Base-by-base conservation (phyloP, 2,113 vertebrate species). In the Tetrao urogallus region DNA sequence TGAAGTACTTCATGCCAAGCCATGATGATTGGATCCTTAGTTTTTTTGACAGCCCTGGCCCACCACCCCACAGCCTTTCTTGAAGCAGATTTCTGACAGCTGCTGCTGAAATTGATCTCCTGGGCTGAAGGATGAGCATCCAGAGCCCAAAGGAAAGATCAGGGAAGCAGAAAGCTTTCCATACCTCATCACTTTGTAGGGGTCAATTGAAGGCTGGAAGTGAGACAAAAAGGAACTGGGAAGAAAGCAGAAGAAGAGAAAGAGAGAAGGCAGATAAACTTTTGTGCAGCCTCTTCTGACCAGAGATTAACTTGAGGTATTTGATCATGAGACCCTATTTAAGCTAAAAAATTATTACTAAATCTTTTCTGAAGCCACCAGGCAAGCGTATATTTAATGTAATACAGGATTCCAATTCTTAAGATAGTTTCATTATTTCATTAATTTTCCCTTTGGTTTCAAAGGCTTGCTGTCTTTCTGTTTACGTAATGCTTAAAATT, bases 361-460 rank as follows among this genome's bases (percentile, higher is more conserved):
- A 84, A 52, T 76, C 30, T 48, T 89, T 75, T 40, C 34, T 30
- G 38, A 65, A 57, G 18, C 30, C 48, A 9, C 22, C 28, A 50
- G 18, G 30, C 34, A 84, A 65, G 6, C 0, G 0, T 38, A 6
- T 63, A 14, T 43, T 90, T 88, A 67, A 67, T 52, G 36, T 70
- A 38, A 63, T 16, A 20, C 54, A 34, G 8, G n/a, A 71, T 86
- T 92, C n/a, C 67, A 13, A 71, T 75, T 75, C 30, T 87, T 82
- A 57, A 38, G 13, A 25, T 34, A 10, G 58, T 86, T 89, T 61
- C 79, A 61, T 58, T 66, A 5, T 93, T 90, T 82, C 66, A 45
- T 25, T 25, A 6, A 40, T 83, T 54, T 83, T 61, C 19, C 24
- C 47, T 81, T 65, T 50, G 7, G 24, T 90, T 89, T 79, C 27